Evolutionary conservation across 2,113 vertebrate genomes (phyloP).

Genomic region (Choloepus hoffmanni): DNA sequence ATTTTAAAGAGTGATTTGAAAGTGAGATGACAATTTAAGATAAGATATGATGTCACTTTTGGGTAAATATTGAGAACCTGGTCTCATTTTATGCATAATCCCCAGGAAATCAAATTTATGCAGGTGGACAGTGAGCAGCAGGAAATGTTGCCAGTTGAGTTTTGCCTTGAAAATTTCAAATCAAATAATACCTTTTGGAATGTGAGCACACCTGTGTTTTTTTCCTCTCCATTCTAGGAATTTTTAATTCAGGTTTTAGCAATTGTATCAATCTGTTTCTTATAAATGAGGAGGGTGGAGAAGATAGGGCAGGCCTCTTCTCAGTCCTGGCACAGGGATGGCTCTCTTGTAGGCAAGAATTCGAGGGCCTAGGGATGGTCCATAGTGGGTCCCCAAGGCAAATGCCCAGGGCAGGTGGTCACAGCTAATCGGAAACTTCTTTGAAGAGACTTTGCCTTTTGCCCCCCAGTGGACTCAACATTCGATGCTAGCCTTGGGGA

Average conservation of each 20-base stretch:
- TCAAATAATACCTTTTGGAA: neutral
- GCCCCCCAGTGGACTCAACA: neutral
- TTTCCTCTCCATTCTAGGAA: neutral
- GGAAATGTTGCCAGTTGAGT: no score
- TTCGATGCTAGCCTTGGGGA: rapidly evolving
- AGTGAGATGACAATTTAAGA: neutral
- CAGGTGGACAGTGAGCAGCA: neutral
- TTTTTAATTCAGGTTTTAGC: neutral
- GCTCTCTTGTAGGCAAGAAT: rapidly evolving
- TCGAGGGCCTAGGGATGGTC: no score
- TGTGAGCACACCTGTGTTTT: neutral
- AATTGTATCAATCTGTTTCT: neutral
- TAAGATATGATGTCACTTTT: neutral
- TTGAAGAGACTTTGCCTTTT: neutral
- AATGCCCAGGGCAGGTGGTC: rapidly evolving
- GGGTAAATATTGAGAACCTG: neutral
- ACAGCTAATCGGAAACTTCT: neutral
- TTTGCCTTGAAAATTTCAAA: neutral
- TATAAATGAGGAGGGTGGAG: neutral
- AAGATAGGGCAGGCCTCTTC: rapidly evolving
- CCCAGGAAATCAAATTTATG: conserved; percentile 18
- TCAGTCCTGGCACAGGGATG: rapidly evolving
- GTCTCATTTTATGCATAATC: neutral
- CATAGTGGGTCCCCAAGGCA: rapidly evolving
- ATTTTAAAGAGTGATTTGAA: neutral